A percentile compares a stretch with the other conserved stretches of the same genome.
phyloP scores from a whole-genome alignment of 2,888 invertebrate species.

The Rotaria magnacalcarata region DNA sequence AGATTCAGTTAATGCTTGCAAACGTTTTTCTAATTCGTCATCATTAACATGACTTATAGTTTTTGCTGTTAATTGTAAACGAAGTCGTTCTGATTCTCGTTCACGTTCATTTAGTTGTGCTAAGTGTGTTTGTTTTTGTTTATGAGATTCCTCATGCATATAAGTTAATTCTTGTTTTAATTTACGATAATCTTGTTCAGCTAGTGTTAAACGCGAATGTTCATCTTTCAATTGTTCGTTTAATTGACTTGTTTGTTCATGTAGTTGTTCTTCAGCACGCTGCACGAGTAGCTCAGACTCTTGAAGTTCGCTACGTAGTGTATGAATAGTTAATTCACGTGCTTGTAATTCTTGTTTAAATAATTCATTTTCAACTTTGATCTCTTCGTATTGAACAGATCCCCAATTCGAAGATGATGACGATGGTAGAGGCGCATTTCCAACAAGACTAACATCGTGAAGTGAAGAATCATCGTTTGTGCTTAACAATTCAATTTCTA shows the following conservation, averaged over 20 bases:
- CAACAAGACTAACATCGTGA: background rate
- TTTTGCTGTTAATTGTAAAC: slow-evolving; percentile 57
- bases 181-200: slow-evolving; percentile 60
- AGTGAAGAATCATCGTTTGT: background rate
- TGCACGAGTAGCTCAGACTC: slow-evolving; percentile 62
- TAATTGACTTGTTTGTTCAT: slow-evolving; percentile 59
- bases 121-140: slow-evolving; percentile 62
- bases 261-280: slow-evolving; percentile 58
- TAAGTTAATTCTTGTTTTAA: slow-evolving; percentile 64
- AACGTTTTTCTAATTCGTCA: slow-evolving; percentile 61
- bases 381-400: slow-evolving; percentile 59
- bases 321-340: slow-evolving; percentile 59
- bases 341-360: slow-evolving; percentile 65
- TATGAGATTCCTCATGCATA: slow-evolving; percentile 63
- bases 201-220: slow-evolving; percentile 55
- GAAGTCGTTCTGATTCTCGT: slow-evolving; percentile 63
- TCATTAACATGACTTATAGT: slow-evolving; percentile 55
- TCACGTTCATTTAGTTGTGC: slow-evolving; percentile 64
- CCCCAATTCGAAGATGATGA: slow-evolving; percentile 48
- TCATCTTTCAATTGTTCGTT: slow-evolving; percentile 59
- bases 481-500: background rate
- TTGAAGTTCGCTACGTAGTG: slow-evolving; percentile 62
- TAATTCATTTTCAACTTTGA: slow-evolving; percentile 65
- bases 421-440: slow-evolving; percentile 48
- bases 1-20: slow-evolving; percentile 70